Conservation (phyloP, 2,888 invertebrate species). For the Microctonus hyperodae region DNA sequence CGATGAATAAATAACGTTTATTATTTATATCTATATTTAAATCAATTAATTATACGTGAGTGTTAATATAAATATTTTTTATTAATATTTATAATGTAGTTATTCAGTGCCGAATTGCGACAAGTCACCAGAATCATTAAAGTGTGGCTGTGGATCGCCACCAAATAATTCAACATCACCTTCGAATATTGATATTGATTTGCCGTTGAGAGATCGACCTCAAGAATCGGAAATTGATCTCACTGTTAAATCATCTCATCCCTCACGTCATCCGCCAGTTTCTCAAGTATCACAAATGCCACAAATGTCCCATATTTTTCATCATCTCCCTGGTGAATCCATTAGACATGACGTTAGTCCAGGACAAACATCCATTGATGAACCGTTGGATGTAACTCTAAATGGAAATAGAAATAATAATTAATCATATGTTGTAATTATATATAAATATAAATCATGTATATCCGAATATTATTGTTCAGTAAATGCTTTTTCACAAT, state of each 20-base stretch:
- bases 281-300: slow-evolving; percentile 46
- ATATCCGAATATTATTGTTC: neutral
- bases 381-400: slow-evolving; percentile 60
- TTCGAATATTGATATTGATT: slow-evolving; percentile 39
- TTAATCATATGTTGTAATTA: slow-evolving; percentile 19
- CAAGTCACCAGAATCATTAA: slow-evolving; percentile 55
- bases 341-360: slow-evolving; percentile 49
- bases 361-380: slow-evolving; percentile 49
- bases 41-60: neutral
- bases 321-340: slow-evolving; percentile 47
- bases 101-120: slow-evolving; percentile 52
- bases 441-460: too few species aligned
- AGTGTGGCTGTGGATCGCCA: slow-evolving; percentile 56
- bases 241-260: slow-evolving; percentile 55
- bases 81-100: slow-evolving; percentile 37
- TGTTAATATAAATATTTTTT: neutral
- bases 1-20: too few species aligned
- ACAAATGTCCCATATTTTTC: slow-evolving; percentile 50
- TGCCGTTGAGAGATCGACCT: slow-evolving; percentile 36
- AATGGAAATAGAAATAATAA: slow-evolving; percentile 53
- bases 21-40: neutral
- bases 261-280: slow-evolving; percentile 47
- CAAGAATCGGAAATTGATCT: slow-evolving; percentile 61
- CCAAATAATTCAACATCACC: slow-evolving; percentile 49
- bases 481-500: neutral